A percentile compares a stretch with the other conserved stretches of the same genome.
phyloP scores from a whole-genome alignment of 2,113 vertebrate genomes.

The Hippocampus zosterae region DNA sequence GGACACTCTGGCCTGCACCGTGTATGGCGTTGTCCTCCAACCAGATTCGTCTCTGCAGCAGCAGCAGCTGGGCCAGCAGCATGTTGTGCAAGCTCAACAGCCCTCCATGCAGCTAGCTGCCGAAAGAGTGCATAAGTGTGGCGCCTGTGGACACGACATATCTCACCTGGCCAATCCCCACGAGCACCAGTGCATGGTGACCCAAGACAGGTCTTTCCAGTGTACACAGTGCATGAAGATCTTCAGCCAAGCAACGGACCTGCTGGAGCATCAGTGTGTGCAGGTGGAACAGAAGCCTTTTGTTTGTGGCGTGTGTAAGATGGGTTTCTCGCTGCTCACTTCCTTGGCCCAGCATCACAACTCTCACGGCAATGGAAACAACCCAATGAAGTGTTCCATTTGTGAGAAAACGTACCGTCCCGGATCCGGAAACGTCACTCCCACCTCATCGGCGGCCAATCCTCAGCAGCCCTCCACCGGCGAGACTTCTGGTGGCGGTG shows the following conservation, averaged over 20 bases:
- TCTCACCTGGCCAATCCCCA: conserved; percentile 88
- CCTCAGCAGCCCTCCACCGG: conserved; percentile 73
- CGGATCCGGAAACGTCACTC: conserved; percentile 62
- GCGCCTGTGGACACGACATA: conserved; percentile 88
- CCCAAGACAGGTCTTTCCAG: conserved; percentile 91
- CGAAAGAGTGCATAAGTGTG: conserved; percentile 85
- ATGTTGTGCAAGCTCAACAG: conserved; percentile 70
- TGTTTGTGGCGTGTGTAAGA: conserved; percentile 93
- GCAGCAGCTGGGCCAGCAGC: conserved; percentile 80
- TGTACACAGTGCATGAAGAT: conserved; percentile 98
- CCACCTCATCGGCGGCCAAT: conserved; percentile 60
- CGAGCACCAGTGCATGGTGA: conserved; percentile 91
- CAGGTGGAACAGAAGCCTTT: conserved; percentile 97
- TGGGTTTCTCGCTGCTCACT: conserved; percentile 94
- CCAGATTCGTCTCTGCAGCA: conserved; percentile 75
- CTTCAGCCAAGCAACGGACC: conserved; percentile 92
- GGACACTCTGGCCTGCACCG: conserved; percentile 85
- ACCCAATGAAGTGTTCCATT: conserved; percentile 91
- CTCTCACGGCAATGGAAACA: conserved; percentile 79
- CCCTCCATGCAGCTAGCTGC: conserved; percentile 73
- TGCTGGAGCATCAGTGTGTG: conserved; percentile 94
- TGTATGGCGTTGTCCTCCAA: conserved; percentile 92
- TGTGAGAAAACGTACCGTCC: conserved; percentile 94
- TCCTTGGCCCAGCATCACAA: conserved; percentile 92
- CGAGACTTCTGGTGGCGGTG: conserved; percentile 66